A percentile compares a stretch with the other conserved stretches of the same genome.
Evolutionary conservation across 2,888 invertebrate species (phyloP).

Genomic region (Xylota sylvarum): DNA sequence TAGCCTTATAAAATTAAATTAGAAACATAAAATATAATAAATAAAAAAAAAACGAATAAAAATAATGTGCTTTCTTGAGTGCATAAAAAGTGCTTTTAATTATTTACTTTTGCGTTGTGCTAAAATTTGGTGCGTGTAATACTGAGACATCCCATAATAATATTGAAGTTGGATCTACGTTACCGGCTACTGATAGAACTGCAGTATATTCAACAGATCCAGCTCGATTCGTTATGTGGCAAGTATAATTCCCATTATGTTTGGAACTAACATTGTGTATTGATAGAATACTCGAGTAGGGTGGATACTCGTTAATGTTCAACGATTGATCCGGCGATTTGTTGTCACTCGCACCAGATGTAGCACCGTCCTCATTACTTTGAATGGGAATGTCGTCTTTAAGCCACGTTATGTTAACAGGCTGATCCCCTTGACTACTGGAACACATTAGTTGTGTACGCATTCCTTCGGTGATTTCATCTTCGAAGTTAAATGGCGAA

Average conservation of each 20-base stretch:
- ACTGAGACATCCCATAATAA: conserved; percentile 13
- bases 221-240: conserved; percentile 83
- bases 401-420: conserved; percentile 86
- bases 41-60: background rate
- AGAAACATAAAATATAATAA: background rate
- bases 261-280: conserved; percentile 85
- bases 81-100: conserved; percentile 36
- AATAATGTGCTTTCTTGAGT: conserved; percentile 25
- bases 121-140: conserved; percentile 23
- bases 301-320: conserved; percentile 86
- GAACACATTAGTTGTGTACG: conserved; percentile 89
- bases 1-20: background rate
- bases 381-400: conserved; percentile 85
- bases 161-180: conserved; percentile 77
- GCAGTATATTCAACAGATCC: conserved; percentile 86
- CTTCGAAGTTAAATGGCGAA: conserved; percentile 92
- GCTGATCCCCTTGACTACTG: conserved; percentile 87
- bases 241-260: conserved; percentile 85
- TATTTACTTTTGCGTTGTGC: conserved; percentile 27
- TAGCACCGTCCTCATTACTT: conserved; percentile 78
- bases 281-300: conserved; percentile 86
- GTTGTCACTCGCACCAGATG: conserved; percentile 20
- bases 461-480: conserved; percentile 91
- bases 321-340: conserved; percentile 82
- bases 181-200: conserved; percentile 86